Percentiles rank a stretch among this genome's conserved stretches.
These are phyloP conservation scores for Thomomys bottae DNA, from an alignment of 2,113 vertebrate species.

Conservation along the genomic window DNA sequence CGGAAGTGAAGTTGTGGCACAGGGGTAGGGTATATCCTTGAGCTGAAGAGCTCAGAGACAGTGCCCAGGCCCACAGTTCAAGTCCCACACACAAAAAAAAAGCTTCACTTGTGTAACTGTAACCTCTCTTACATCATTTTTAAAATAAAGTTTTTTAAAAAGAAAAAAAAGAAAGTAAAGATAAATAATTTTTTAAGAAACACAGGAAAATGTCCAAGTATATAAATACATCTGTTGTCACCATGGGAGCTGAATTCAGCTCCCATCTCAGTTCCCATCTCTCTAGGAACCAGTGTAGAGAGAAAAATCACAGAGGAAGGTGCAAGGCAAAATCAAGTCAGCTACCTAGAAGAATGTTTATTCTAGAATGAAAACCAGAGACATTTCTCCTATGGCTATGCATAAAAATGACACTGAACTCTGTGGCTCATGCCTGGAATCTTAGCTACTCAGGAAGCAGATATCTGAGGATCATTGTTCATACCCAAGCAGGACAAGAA, in stretches of 20 bases:
- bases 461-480: too few species aligned
- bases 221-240: neutral
- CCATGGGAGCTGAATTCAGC: neutral
- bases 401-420: constrained; percentile 60
- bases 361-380: constrained; percentile 55
- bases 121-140: too few species aligned
- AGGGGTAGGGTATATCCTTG: too few species aligned
- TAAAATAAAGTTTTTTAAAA: constrained; percentile 62
- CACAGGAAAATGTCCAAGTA: neutral
- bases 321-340: constrained; percentile 55
- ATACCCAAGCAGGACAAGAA: too few species aligned
- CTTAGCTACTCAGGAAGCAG: too few species aligned
- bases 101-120: too few species aligned
- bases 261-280: neutral
- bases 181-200: constrained; percentile 59
- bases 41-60: too few species aligned
- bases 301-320: neutral
- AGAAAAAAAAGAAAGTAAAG: constrained; percentile 13
- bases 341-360: constrained; percentile 13
- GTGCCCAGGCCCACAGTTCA: too few species aligned
- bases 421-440: too few species aligned
- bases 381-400: constrained; percentile 51
- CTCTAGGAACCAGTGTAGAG: neutral
- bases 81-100: too few species aligned
- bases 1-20: too few species aligned